Conservation (phyloP, 1,140 invertebrate species). For the Sitobion miscanthi region DNA sequence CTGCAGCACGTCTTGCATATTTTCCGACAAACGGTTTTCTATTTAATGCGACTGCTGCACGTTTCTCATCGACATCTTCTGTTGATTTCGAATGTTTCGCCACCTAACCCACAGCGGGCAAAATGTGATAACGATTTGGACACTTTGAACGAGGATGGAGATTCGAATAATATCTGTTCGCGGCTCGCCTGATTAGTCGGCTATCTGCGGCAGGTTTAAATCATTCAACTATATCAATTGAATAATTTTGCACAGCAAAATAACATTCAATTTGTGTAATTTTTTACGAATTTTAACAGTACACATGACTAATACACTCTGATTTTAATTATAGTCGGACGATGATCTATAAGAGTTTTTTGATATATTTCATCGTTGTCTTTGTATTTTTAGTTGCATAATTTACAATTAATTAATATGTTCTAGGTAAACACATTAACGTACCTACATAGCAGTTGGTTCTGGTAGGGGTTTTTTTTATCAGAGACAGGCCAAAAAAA, state of each 20-base stretch:
- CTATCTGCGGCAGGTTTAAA: neutral
- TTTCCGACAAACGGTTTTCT: neutral
- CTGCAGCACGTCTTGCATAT: neutral
- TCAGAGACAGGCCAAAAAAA: neutral
- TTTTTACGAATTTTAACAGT: neutral
- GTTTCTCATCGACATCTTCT: neutral
- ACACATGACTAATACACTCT: neutral
- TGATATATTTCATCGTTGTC: neutral
- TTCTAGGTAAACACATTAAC: neutral
- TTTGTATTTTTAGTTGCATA: neutral
- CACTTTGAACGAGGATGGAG: neutral
- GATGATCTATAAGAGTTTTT: neutral
- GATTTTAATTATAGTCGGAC: neutral
- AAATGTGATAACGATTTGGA: neutral
- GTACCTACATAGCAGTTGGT: neutral
- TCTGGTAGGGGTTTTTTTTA: neutral
- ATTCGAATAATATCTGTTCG: neutral
- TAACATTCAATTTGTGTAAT: neutral
- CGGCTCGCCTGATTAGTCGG: neutral
- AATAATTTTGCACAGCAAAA: rapidly evolving
- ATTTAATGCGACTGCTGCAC: neutral
- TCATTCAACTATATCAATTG: neutral
- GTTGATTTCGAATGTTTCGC: neutral
- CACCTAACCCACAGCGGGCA: no score
- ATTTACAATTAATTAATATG: neutral